Evolutionary conservation across 2,888 invertebrate genomes (phyloP), one percentile per base, ranked within the genome.

Genomic region (Caenorhabditis becei): DNA sequence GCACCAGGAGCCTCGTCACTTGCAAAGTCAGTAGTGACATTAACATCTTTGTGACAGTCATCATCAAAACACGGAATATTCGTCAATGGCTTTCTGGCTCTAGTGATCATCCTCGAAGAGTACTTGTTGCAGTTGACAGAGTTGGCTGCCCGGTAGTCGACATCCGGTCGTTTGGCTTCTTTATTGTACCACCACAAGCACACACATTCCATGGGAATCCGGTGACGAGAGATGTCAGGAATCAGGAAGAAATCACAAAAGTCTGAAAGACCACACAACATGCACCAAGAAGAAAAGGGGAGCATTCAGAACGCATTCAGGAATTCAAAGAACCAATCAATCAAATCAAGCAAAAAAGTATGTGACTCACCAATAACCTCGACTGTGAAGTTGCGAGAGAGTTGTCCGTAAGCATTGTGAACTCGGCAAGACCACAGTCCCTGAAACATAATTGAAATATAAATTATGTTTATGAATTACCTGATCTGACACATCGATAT

Each of bases 351-450:
- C n/a, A n/a, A n/a, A n/a, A n/a, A n/a, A n/a, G n/a, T n/a, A n/a
- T n/a, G 18, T 11, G 47, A 86, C 89, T 75, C 37, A 91, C 91
- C 91, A 35, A 91, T 83, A 10, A 91, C 89, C 63, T 90, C 87
- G 18, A 91, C 58, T 8, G 89, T 91, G 79, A 91, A 91, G 59
- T 90, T 91, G 10, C 91, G 67, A 8, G 80, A 83, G 18, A 89
- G 88, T 37, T 86, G 85, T 8, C 90, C 91, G 61, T 86, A 85
- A 18, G 82, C 75, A 72, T 91, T 91, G 82, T 87, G 87, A 4
- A 91, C 91, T 47, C 88, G 84, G 70, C 91, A 91, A 1, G 87
- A 80, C 91, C 91, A 91, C 7, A 86, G 65, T 14, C 91, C 91
- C 88, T 91, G 75, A 63, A 81, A 71, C 2, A 11, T 16, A 7